phyloP scores from a whole-genome alignment of 2,113 vertebrate species.

The Coregonus clupeaformis region DNA sequence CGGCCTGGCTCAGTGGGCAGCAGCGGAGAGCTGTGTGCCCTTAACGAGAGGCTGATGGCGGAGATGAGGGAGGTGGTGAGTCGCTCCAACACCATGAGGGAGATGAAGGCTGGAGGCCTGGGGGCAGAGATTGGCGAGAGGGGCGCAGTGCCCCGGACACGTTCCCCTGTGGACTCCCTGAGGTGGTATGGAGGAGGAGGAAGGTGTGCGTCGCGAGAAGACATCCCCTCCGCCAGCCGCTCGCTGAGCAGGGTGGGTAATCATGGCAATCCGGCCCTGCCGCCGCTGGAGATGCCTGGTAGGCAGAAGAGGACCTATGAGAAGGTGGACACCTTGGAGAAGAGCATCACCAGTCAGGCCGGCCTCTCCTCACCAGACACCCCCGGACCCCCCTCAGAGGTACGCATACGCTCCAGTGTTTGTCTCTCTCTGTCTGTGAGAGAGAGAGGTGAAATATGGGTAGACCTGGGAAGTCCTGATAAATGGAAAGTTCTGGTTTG shows the following conservation, averaged over 20 bases:
- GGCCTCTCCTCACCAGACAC: slow-evolving; percentile 76
- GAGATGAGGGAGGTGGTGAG: slow-evolving; percentile 87
- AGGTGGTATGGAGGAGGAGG: slow-evolving; percentile 65
- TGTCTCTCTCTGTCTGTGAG: neutral
- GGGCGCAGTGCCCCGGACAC: slow-evolving; percentile 51
- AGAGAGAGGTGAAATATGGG: slow-evolving; percentile 29
- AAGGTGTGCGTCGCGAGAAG: slow-evolving; percentile 64
- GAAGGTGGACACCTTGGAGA: slow-evolving; percentile 87
- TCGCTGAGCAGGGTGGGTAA: slow-evolving; percentile 71
- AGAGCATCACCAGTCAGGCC: slow-evolving; percentile 76
- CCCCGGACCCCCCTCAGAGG: slow-evolving; percentile 75
- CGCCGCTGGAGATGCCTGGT: slow-evolving; percentile 69
- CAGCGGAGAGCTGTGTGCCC: slow-evolving; percentile 80
- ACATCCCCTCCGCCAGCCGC: slow-evolving; percentile 64
- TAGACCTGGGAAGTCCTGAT: slow-evolving; percentile 59
- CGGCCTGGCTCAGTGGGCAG: slow-evolving; percentile 85
- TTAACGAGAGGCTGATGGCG: slow-evolving; percentile 85
- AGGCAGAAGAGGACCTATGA: slow-evolving; percentile 89
- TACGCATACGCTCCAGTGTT: slow-evolving; percentile 67
- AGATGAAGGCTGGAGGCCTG: slow-evolving; percentile 75
- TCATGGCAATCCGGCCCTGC: slow-evolving; percentile 48
- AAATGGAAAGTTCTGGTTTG: slow-evolving; percentile 25
- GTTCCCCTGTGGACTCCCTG: slow-evolving; percentile 77
- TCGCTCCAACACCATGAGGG: slow-evolving; percentile 80
- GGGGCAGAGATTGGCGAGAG: slow-evolving; percentile 76